phyloP scores from a whole-genome alignment of 2,113 vertebrate genomes.

The Clarias batrachus region DNA sequence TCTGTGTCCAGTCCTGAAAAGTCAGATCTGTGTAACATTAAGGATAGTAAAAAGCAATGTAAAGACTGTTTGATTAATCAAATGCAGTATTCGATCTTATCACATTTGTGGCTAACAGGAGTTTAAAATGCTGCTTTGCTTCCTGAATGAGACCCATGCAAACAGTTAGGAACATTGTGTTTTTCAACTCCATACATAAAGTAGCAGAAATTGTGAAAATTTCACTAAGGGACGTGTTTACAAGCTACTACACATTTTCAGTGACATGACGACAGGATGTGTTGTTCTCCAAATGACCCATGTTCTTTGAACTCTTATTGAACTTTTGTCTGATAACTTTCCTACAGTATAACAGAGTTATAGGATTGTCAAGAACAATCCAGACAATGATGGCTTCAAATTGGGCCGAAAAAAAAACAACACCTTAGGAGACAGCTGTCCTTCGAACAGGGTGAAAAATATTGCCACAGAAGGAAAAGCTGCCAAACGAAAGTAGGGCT shows the following conservation, averaged over 20 bases:
- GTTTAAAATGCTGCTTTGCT: neutral
- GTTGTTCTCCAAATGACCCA: neutral
- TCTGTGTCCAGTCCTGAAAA: neutral
- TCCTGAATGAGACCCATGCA: neutral
- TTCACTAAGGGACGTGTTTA: neutral
- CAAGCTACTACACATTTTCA: neutral
- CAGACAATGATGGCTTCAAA: constrained; percentile 10
- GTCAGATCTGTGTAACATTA: neutral
- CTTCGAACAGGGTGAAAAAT: neutral
- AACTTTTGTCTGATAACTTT: neutral
- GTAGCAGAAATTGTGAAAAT: neutral
- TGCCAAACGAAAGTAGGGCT: neutral
- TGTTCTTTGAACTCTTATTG: neutral
- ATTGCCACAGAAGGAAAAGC: neutral
- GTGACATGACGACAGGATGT: neutral
- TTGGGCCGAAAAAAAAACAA: neutral
- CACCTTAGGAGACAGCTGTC: constrained; percentile 16
- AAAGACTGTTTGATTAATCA: neutral
- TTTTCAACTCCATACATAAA: neutral
- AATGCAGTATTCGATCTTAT: neutral
- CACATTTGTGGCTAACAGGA: neutral
- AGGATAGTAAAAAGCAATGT: neutral
- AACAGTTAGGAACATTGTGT: neutral
- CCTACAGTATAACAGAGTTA: neutral
- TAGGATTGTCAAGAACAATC: neutral